These are phyloP conservation scores for Chironomus riparius DNA, from an alignment of 2,888 invertebrate genomes.

Conservation along the genomic window DNA sequence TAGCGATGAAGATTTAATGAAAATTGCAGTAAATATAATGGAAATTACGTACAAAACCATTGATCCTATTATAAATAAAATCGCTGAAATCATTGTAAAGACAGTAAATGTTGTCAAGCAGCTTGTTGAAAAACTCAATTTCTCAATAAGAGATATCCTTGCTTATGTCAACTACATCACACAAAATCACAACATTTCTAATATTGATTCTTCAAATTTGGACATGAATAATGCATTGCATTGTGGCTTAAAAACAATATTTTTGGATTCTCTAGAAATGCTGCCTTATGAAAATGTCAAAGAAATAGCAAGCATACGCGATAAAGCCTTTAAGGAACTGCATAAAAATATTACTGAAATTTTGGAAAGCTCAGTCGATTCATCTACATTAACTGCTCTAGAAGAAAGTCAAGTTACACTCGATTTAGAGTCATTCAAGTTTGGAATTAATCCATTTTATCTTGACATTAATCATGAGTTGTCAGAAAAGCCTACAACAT, in stretches of 20 bases:
- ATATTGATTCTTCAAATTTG: constrained; percentile 33
- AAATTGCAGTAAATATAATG: constrained; percentile 76
- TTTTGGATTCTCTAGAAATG: constrained; percentile 83
- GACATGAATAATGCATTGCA: constrained; percentile 60
- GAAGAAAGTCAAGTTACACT: constrained; percentile 35
- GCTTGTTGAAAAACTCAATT: constrained; percentile 66
- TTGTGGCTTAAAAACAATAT: constrained; percentile 85
- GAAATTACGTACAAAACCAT: constrained; percentile 47
- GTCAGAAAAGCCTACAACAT: constrained; percentile 39
- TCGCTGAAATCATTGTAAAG: constrained; percentile 65
- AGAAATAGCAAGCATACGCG: constrained; percentile 43
- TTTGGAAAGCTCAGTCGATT: constrained; percentile 40
- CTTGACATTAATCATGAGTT: constrained; percentile 34
- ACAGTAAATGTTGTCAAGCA: constrained; percentile 72
- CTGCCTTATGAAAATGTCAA: constrained; percentile 58
- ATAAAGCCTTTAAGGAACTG: constrained; percentile 50
- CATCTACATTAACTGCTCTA: constrained; percentile 39
- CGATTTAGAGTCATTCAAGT: constrained; percentile 35
- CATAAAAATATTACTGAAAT: constrained; percentile 45
- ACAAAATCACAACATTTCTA: constrained; percentile 30
- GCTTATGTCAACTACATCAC: constrained; percentile 88
- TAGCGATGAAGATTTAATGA: constrained; percentile 60
- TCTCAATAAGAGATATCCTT: constrained; percentile 85
- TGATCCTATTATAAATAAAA: constrained; percentile 45
- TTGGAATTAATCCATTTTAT: constrained; percentile 73